Conservation (phyloP, 2,113 vertebrate species). For the Regulus satrapa region DNA sequence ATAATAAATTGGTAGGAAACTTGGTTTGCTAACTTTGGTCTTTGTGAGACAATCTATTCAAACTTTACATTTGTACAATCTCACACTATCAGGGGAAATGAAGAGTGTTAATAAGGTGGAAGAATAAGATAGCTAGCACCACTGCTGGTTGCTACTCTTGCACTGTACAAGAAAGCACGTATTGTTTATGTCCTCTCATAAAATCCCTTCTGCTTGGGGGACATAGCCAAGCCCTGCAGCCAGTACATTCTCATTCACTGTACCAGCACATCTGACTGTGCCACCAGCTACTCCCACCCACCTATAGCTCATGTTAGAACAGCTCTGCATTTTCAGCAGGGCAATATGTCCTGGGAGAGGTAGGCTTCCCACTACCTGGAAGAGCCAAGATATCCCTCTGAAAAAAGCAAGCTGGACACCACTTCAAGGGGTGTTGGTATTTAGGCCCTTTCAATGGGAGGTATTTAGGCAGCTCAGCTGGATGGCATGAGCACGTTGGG, state of each 20-base stretch:
- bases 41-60: background rate
- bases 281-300: background rate
- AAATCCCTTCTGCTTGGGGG: background rate
- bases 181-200: background rate
- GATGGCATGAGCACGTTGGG: background rate
- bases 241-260: accelerated
- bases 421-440: no score
- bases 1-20: background rate
- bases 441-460: background rate
- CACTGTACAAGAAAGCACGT: background rate
- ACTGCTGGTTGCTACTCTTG: background rate
- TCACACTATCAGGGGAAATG: background rate
- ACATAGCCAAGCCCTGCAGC: background rate
- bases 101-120: background rate
- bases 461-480: background rate
- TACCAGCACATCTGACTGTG: background rate
- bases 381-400: background rate
- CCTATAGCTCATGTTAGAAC: background rate
- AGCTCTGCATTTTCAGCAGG: background rate
- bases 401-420: background rate
- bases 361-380: accelerated
- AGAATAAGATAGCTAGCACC: background rate
- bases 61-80: background rate
- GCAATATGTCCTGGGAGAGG: accelerated
- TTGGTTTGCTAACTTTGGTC: background rate